Evolutionary conservation across 2,797 vertebrate genomes (phyloP).

Genomic region (Megaceryle alcyon): DNA sequence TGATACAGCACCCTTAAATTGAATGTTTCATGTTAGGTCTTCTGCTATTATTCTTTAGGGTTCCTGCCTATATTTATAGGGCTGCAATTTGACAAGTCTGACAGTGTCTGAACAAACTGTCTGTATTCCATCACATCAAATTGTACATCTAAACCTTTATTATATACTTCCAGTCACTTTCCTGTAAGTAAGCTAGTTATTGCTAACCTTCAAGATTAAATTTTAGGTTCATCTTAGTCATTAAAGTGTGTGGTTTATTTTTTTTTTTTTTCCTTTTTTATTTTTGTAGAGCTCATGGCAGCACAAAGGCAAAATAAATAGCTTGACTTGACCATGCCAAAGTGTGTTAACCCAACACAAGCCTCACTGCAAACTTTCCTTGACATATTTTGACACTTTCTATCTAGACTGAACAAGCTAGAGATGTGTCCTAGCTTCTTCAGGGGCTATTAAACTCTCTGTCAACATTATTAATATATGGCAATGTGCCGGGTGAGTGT

Average conservation of each 20-base stretch:
- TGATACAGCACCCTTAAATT: background rate
- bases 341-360: background rate
- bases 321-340: background rate
- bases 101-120: background rate
- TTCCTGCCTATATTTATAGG: background rate
- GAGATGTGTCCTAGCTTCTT: background rate
- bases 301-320: background rate
- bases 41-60: background rate
- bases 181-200: background rate
- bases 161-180: background rate
- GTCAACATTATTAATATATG: background rate
- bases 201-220: background rate
- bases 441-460: background rate
- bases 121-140: background rate
- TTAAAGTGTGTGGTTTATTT: background rate
- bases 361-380: background rate
- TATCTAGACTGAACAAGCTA: background rate
- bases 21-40: background rate
- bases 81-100: background rate
- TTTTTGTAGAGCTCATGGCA: background rate
- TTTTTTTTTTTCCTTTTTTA: background rate
- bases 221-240: background rate
- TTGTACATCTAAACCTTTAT: background rate
- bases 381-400: background rate
- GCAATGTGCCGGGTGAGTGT: background rate